Percentiles rank a stretch among this genome's conserved stretches.
Evolutionary conservation across 2,797 vertebrate genomes (phyloP).

Genomic region (Botia kubotai): DNA sequence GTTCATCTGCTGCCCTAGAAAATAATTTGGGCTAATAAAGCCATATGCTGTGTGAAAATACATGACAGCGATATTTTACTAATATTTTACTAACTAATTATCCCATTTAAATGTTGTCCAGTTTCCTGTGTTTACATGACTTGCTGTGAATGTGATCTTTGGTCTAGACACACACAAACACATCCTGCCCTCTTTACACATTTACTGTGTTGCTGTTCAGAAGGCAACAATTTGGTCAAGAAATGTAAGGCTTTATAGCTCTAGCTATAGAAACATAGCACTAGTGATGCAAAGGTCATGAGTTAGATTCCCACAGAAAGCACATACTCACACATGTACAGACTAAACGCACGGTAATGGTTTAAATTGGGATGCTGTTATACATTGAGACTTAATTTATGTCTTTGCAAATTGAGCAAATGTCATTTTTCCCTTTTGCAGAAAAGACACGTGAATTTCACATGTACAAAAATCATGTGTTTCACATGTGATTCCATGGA

Average conservation of each 20-base stretch:
- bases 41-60: neutral
- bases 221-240: conserved; percentile 3
- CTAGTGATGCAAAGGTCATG: neutral
- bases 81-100: too few relatives aligned
- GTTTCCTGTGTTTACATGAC: neutral
- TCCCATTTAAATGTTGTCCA: neutral
- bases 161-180: neutral
- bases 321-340: neutral
- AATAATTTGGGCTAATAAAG: neutral
- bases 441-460: too few relatives aligned
- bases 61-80: neutral
- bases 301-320: neutral
- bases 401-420: too few relatives aligned
- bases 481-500: too few relatives aligned
- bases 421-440: too few relatives aligned
- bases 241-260: neutral
- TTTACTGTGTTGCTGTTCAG: neutral
- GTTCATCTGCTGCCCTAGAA: neutral
- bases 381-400: too few relatives aligned
- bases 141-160: neutral
- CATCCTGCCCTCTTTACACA: neutral
- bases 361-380: too few relatives aligned
- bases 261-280: neutral
- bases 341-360: neutral
- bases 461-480: too few relatives aligned